Evolutionary conservation across 2,113 vertebrate species (phyloP), one percentile per base, ranked within the genome.

Genomic region (Eolophus roseicapilla): DNA sequence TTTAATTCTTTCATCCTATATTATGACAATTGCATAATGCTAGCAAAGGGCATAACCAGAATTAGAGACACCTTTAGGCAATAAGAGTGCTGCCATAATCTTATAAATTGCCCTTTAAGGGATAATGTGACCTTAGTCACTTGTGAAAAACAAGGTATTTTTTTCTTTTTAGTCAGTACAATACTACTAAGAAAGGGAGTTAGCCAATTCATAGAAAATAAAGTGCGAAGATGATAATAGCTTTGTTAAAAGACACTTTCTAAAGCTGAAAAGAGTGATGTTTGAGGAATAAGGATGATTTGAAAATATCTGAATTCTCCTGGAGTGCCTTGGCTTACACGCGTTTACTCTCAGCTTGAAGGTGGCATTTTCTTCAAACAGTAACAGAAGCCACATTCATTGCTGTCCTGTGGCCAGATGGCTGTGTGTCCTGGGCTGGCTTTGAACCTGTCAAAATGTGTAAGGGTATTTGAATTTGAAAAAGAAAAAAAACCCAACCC

Each of bases 341-440:
- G 13, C 88, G 57, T 46, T 94, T 92, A 57, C 78, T 95, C 84
- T 93, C 88, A 96, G 96, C 68, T 96, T 95, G 97, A 96, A 97
- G 85, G 90, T 88, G 83, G 79, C 82, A 90, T 70, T 73, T 70
- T 90, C 83, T 86, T 86, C 77, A 94, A 95, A 75, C 37, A 78
- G 92, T 68, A 82, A 95, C 86, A 95, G 86, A 95, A 84, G 49
- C 52, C 77, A 47, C 63, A 7, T 73, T 97, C 92, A 44, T 74
- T 96, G 95, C 59, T 0, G 2, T 90, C 65, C 84, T 88, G 73
- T 62, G 82, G 28, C 74, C 97, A 97, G 97, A 97, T 96, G 96
- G 97, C 49, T 24, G 2, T 24, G 2, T 88, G 88, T 92, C 92
- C 90, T 95, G 86, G 82, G 86, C 92, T 95, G 96, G 33, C 93